A percentile compares a stretch with the other conserved stretches of the same genome.
phyloP scores from a whole-genome alignment of 2,113 vertebrate genomes.

The Zapus hudsonius region DNA sequence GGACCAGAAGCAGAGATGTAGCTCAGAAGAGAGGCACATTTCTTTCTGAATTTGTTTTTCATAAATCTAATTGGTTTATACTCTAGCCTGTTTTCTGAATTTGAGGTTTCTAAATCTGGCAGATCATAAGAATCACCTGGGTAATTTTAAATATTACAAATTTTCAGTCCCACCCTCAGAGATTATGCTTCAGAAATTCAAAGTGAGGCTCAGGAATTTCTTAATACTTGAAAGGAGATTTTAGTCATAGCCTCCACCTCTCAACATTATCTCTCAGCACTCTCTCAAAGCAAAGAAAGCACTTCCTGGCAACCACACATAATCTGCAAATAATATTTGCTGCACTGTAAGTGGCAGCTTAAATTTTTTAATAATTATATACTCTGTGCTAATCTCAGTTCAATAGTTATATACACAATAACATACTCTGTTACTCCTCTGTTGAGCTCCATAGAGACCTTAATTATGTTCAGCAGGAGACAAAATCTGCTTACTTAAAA shows the following conservation, averaged over 20 bases:
- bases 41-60: background rate
- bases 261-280: background rate
- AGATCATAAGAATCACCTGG: background rate
- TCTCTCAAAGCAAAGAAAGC: background rate
- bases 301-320: background rate
- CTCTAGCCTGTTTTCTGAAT: background rate
- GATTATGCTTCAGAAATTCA: background rate
- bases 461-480: background rate
- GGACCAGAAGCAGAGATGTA: background rate
- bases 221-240: background rate
- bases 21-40: background rate
- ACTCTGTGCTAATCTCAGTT: background rate
- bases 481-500: background rate
- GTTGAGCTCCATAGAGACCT: background rate
- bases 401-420: background rate
- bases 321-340: background rate
- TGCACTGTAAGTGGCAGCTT: background rate
- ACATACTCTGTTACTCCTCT: background rate
- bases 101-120: constrained; percentile 9
- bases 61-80: constrained; percentile 7
- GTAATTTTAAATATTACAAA: background rate
- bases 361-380: constrained; percentile 31
- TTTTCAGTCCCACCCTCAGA: background rate
- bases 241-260: background rate
- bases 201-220: background rate